Base-by-base conservation (phyloP, 2,888 invertebrate species). In the Lepidochitona cinerea region DNA sequence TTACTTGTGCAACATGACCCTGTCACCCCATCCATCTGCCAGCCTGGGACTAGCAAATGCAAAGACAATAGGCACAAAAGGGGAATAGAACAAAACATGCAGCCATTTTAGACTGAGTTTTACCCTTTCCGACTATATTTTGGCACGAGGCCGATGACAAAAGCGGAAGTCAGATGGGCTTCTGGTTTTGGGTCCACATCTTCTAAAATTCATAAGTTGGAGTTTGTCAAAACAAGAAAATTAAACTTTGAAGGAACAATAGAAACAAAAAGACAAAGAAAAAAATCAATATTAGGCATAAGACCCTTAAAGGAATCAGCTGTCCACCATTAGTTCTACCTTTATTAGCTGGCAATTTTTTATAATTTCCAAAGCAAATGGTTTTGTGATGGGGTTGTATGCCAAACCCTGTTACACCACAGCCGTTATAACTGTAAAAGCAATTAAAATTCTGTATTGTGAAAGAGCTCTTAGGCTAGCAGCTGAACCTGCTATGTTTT, bases 241-340 rank as follows among this genome's bases (percentile, higher is more conserved):
- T 83, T 83, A 84, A 84, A 83, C 81, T 83, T 83, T 84, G 79
- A 79, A 79, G 74, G 78, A 79, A 82, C 84, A 85, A 84, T 85
- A 81, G 83, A 78, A 83, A 83, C 83, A 82, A 81, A 85, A 86
- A 86, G 85, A 86, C 85, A 87, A 86, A 86, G 85, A 86, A 85
- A 83, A 81, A 84, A 87, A 87, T 86, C 85, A 86, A 87, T 86
- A 80, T 72, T 76, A 73, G 75, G 75, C 74, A 75, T 77, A 72
- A 79, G 74, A 76, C 75, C 59, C 75, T 78, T 73, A 78, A 77
- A 75, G 70, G 77, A 80, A 76, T 86, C 87, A 87, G 87, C 87
- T 87, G 87, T 83, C 78, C 77, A 73, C 75, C 74, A 78, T 73
- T 74, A 75, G 76, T 79, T 71, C 75, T 76, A 81, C 79, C 81